Percentiles rank a stretch among this genome's conserved stretches.
Evolutionary conservation across 2,113 vertebrate species (phyloP).

Genomic region (Esox niger): DNA sequence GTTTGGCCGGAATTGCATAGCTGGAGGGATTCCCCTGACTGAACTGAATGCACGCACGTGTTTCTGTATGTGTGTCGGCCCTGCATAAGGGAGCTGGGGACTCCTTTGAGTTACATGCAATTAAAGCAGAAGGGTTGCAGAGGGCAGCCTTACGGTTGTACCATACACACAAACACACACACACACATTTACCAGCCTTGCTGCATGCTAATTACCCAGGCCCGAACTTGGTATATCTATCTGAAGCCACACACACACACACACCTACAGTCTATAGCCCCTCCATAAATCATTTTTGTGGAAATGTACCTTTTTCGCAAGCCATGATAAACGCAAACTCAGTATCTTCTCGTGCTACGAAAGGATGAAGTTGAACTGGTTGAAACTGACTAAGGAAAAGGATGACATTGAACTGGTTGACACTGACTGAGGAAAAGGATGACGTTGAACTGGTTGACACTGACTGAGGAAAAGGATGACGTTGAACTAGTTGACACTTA

Average conservation of each 20-base stretch:
- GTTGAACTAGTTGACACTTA: constrained; percentile 47
- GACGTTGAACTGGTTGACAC: constrained; percentile 11
- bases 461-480: constrained; percentile 16
- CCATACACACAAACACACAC: constrained; percentile 23
- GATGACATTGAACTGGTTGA: no score
- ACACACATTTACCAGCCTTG: constrained; percentile 16
- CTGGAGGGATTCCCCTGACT: constrained; percentile 4
- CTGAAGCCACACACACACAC: constrained; percentile 24
- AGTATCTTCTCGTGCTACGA: no score
- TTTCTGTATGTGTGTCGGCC: constrained; percentile 43
- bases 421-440: no score
- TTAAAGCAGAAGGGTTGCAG: constrained; percentile 62
- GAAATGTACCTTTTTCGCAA: no score
- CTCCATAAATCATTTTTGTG: no score
- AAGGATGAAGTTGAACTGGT: no score
- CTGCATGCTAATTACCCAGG: constrained; percentile 52
- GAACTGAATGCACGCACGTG: constrained; percentile 14
- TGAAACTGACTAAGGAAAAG: no score
- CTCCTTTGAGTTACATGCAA: constrained; percentile 60
- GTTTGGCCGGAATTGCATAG: no score
- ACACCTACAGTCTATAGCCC: no score
- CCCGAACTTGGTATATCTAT: constrained; percentile 38
- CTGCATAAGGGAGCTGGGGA: constrained; percentile 3
- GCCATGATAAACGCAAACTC: no score
- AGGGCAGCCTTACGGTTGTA: constrained; percentile 53